A percentile compares a stretch with the other conserved stretches of the same genome.
These are phyloP conservation scores for Rhea pennata DNA, from an alignment of 2,113 vertebrate species.

Conservation along the genomic window DNA sequence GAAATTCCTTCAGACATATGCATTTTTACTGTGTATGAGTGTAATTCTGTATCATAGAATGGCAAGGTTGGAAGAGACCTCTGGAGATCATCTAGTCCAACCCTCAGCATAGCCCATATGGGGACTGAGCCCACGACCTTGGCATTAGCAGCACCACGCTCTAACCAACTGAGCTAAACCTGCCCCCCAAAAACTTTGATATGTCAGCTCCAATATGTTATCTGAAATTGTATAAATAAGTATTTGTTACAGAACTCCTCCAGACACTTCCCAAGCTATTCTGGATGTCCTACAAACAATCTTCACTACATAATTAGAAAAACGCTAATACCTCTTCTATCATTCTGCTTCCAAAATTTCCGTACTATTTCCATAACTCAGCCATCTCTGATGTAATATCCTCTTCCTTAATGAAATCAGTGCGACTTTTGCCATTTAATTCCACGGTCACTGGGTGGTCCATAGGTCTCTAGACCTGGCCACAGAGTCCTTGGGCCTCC, in stretches of 20 bases:
- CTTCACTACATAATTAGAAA: not conserved
- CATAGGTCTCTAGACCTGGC: not conserved
- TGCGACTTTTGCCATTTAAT: not conserved
- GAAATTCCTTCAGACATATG: not conserved
- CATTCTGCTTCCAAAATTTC: not conserved
- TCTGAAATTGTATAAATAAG: not conserved
- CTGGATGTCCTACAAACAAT: not conserved
- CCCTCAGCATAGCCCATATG: no score
- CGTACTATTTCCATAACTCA: not conserved
- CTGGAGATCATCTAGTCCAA: no score
- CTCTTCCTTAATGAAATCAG: not conserved
- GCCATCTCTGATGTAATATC: not conserved
- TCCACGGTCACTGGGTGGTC: not conserved
- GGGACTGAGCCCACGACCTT: no score
- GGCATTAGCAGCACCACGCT: no score
- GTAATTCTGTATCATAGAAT: not conserved
- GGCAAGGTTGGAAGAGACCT: no score
- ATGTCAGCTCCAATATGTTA: not conserved
- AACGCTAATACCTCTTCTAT: not conserved
- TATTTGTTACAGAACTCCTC: not conserved
- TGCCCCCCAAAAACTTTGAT: not conserved
- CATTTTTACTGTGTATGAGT: not conserved
- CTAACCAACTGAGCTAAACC: no score
- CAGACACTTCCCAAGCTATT: not conserved
- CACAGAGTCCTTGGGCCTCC: not conserved